Percentiles rank a stretch among this genome's conserved stretches.
Evolutionary conservation across 2,888 invertebrate genomes (phyloP).

Genomic region (Sarcophaga rosellei): DNA sequence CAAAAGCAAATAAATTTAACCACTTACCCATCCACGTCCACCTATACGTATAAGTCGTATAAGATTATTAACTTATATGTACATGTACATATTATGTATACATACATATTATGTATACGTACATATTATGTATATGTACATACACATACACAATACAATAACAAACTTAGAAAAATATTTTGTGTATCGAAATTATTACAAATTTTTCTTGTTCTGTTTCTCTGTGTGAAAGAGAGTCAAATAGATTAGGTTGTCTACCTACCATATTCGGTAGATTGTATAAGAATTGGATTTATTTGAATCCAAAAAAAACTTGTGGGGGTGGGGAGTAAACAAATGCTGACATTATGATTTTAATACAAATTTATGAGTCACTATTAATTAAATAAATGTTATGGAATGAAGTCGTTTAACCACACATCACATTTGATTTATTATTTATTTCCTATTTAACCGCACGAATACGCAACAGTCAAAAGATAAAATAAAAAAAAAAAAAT

Average conservation of each 20-base stretch:
- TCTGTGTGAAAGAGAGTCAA: not conserved
- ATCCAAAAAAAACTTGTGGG: not conserved
- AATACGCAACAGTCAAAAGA: not conserved
- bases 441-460: not conserved
- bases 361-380: slow-evolving; percentile 37
- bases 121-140: no score
- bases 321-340: not conserved
- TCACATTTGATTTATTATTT: slow-evolving; percentile 33
- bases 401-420: not conserved
- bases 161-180: not conserved
- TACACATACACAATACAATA: no score
- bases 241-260: no score
- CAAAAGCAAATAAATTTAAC: slow-evolving; percentile 23
- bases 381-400: slow-evolving; percentile 6
- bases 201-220: not conserved
- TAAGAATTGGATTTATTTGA: not conserved
- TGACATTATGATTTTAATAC: not conserved
- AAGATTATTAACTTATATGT: no score
- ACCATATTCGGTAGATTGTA: no score
- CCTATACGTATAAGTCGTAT: no score
- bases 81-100: no score
- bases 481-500: no score
- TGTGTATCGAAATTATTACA: slow-evolving; percentile 4
- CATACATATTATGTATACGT: no score
- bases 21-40: not conserved